Base-by-base conservation (phyloP, 2,797 vertebrate genomes). In the Cuculus canorus region DNA sequence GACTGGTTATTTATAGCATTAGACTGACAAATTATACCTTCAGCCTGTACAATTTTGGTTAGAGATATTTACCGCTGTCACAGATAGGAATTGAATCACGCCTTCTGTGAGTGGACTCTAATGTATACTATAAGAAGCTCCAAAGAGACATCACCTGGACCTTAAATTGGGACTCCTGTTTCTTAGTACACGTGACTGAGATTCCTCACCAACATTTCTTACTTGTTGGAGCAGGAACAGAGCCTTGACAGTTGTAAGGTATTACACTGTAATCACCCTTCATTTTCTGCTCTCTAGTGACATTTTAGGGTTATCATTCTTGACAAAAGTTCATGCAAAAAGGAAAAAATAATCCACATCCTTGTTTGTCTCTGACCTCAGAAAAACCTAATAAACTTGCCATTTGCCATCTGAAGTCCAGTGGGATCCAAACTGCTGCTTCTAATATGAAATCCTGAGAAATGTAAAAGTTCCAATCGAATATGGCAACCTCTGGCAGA, bases 401-500 rank as follows among this genome's bases (percentile, higher is more conserved):
- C 50, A 84, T 95, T 94, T 97, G 76, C 92, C 48, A 60, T 96
- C 43, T 47, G 11, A 92, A 94, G 86, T 91, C 92, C 80, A 72
- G 28, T 54, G 93, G 92, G 95, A 96, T 86, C 25, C 90, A 41
- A 96, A 84, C 92, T 87, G 86, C 73, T 95, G 80, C 47, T 95
- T 95, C 90, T 95, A 88, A 91, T 87, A 90, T 90, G 95, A 95
- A 96, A 95, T 95, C 88, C 80, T 89, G 75, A 94, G 93, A 94
- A 95, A 95, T 50, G 27, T 80, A 75, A 35, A 86, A 92, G 78
- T 92, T 97, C 72, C 64, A 93, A 86, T 93, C 0, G 1, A 91
- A 82, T 94, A 88, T 96, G 93, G 96, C 96, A 97, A 86, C 86
- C 90, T 90, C 91, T 97, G 96, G 96, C 95, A 95, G 91, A 96